A percentile compares a stretch with the other conserved stretches of the same genome.
phyloP scores from a whole-genome alignment of 2,888 invertebrate genomes.

The Ennomos fuscantarius region DNA sequence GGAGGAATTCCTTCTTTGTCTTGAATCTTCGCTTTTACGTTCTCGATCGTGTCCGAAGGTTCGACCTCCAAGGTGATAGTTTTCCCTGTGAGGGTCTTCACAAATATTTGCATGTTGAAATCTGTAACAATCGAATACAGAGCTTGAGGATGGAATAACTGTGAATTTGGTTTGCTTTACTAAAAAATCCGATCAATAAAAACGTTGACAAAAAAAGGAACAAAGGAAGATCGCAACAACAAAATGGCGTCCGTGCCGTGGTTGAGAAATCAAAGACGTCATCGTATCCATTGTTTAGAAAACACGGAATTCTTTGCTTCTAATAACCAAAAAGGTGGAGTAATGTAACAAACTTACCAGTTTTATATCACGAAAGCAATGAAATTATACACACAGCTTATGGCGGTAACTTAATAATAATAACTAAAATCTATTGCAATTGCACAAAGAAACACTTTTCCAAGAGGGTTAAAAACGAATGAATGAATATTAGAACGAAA shows the following conservation, averaged over 20 bases:
- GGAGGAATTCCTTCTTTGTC: conserved; percentile 72
- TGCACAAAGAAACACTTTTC: conserved; percentile 20
- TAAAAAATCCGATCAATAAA: conserved; percentile 28
- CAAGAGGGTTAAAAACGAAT: conserved; percentile 23
- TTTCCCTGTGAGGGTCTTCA: conserved; percentile 61
- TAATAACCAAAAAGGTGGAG: conserved; percentile 7
- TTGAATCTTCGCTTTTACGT: conserved; percentile 71
- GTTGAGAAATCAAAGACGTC: conserved; percentile 33
- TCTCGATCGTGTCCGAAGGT: conserved; percentile 68
- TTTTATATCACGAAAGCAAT: conserved; percentile 1
- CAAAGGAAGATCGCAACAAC: conserved; percentile 73
- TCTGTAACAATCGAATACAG: conserved; percentile 59
- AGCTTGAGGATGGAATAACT: conserved; percentile 47
- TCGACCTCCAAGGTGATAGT: conserved; percentile 68
- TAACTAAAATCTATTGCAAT: conserved; percentile 20
- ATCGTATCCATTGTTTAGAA: conserved; percentile 11
- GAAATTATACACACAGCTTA: neutral
- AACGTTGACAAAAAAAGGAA: conserved; percentile 47
- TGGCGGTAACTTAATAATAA: neutral
- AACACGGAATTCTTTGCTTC: neutral
- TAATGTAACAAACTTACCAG: conserved; percentile 14
- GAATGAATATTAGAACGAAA: conserved; percentile 17
- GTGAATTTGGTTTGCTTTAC: conserved; percentile 48
- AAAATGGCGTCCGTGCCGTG: conserved; percentile 70
- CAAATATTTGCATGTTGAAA: conserved; percentile 69